Conservation (phyloP, 2,113 vertebrate genomes). For the Pangasianodon gigas region DNA sequence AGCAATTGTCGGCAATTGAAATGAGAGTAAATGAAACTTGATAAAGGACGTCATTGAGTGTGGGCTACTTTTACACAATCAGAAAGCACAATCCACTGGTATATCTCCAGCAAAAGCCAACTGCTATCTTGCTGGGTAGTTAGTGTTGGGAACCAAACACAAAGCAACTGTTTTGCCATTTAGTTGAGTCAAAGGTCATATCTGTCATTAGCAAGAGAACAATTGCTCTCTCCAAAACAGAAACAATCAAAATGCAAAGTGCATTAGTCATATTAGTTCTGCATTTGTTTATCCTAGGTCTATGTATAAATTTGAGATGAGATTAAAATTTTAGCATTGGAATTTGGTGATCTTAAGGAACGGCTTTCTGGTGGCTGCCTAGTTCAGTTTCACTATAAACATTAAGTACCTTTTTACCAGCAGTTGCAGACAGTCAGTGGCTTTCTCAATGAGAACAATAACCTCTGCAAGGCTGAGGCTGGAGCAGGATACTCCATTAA, state of each 20-base stretch:
- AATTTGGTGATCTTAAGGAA: background rate
- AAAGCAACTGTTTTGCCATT: slow-evolving; percentile 59
- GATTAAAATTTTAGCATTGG: background rate
- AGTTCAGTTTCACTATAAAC: background rate
- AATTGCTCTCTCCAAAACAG: background rate
- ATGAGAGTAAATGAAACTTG: background rate
- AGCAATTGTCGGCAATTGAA: background rate
- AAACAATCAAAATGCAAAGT: slow-evolving; percentile 32
- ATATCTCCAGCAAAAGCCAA: background rate
- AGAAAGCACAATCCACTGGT: background rate
- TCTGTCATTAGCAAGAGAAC: slow-evolving; percentile 15
- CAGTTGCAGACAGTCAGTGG: slow-evolving; percentile 83
- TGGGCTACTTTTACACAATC: background rate
- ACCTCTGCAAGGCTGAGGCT: slow-evolving; percentile 84
- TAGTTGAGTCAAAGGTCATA: slow-evolving; percentile 62
- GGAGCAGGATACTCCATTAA: slow-evolving; percentile 86
- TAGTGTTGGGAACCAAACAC: slow-evolving; percentile 59
- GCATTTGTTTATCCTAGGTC: background rate
- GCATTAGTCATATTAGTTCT: background rate
- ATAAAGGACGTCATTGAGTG: background rate
- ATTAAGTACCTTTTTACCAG: slow-evolving; percentile 87
- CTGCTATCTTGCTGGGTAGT: slow-evolving; percentile 47
- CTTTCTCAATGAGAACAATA: slow-evolving; percentile 78
- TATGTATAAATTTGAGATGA: background rate
- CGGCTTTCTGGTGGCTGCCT: background rate